phyloP scores from a whole-genome alignment of 35 echinoderm and acorn worm species.

The Holothuria glaberrima region DNA sequence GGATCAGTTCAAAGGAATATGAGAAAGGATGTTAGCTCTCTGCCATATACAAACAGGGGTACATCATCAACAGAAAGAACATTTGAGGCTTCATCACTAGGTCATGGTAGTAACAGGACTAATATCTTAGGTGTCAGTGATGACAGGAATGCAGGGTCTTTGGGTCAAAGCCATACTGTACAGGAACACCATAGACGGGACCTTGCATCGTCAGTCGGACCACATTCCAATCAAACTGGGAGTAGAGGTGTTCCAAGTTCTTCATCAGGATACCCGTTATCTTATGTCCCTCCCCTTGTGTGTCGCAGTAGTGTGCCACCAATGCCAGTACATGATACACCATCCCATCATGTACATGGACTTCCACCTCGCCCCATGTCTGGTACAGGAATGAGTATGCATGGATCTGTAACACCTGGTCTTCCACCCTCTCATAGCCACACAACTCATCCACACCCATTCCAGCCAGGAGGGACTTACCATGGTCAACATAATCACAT shows the following conservation, averaged over 20 bases:
- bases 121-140: not conserved
- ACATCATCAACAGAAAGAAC: not conserved
- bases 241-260: conserved; percentile 2
- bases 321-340: conserved; percentile 50
- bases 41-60: not conserved
- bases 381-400: conserved; percentile 48
- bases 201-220: not conserved
- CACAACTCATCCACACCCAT: conserved; percentile 40
- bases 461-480: conserved; percentile 15
- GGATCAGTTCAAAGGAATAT: not conserved
- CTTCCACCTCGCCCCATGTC: conserved; percentile 54
- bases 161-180: not conserved
- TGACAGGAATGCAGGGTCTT: not conserved
- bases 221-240: conserved; percentile 26
- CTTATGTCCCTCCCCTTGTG: conserved; percentile 68
- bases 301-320: conserved; percentile 72
- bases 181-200: not conserved
- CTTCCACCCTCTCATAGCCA: conserved; percentile 55
- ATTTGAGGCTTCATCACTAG: not conserved
- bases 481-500: conserved; percentile 73
- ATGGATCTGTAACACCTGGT: conserved; percentile 44
- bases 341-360: conserved; percentile 58
- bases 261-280: conserved; percentile 66
- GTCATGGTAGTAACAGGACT: not conserved
- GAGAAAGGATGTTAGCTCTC: not conserved